Conservation (phyloP, 2,113 vertebrate species). For the Neodontobutis hainanensis region DNA sequence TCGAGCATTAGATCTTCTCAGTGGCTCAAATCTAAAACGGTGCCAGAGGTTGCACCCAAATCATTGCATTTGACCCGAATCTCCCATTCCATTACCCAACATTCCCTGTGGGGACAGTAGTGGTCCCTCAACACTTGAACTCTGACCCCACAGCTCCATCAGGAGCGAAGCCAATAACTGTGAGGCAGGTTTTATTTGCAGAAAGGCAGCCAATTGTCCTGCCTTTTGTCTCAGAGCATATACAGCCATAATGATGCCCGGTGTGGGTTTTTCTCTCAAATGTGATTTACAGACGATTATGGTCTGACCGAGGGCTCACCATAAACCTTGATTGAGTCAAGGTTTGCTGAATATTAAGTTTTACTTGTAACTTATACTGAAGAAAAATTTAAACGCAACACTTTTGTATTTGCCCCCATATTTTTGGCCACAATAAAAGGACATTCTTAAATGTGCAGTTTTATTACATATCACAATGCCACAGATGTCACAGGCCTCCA, state of each 20-base stretch:
- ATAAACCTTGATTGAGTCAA: constrained; percentile 1
- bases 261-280: constrained; percentile 45
- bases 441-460: no score
- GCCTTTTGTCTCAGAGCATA: constrained; percentile 42
- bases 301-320: constrained; percentile 10
- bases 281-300: constrained; percentile 54
- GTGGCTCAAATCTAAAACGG: constrained; percentile 50
- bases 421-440: no score
- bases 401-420: no score
- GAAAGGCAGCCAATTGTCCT: constrained; percentile 48
- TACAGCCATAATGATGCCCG: constrained; percentile 43
- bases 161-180: constrained; percentile 61
- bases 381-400: no score
- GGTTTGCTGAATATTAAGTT: neutral
- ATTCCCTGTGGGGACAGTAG: constrained; percentile 69
- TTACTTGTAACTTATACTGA: no score
- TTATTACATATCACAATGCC: no score
- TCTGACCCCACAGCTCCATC: constrained; percentile 62
- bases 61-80: constrained; percentile 74
- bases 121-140: constrained; percentile 76
- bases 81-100: constrained; percentile 78
- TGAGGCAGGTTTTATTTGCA: constrained; percentile 64
- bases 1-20: constrained; percentile 56
- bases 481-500: no score
- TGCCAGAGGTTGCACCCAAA: constrained; percentile 67